Evolutionary conservation across 2,888 invertebrate species (phyloP).

Genomic region (Hirtodrosophila confusa): DNA sequence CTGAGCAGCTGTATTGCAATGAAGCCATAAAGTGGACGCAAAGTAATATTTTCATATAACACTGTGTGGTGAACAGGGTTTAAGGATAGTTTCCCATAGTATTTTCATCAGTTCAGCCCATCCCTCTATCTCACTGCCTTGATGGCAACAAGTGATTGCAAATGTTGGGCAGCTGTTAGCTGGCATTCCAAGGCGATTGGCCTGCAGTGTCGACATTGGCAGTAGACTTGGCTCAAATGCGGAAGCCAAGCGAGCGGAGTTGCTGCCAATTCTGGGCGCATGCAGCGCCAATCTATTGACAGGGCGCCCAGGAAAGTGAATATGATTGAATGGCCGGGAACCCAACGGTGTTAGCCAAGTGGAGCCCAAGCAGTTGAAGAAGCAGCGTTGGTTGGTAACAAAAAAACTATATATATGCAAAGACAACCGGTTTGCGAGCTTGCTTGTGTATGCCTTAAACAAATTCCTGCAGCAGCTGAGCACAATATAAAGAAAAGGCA

Average conservation of each 20-base stretch:
- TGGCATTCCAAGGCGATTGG: no score
- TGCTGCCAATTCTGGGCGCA: slow-evolving; percentile 8
- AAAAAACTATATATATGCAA: slow-evolving; percentile 26
- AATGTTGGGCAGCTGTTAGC: no score
- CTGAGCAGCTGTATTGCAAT: no score
- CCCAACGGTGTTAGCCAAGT: slow-evolving; percentile 1
- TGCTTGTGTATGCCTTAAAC: slow-evolving; percentile 36
- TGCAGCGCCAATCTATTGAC: slow-evolving; percentile 12
- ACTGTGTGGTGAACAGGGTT: no score
- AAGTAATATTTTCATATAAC: no score
- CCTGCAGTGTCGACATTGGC: no score
- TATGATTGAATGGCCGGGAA: slow-evolving; percentile 35
- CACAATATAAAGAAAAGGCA: slow-evolving; percentile 18
- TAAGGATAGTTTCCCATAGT: no score
- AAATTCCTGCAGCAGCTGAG: slow-evolving; percentile 48
- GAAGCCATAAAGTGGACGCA: no score
- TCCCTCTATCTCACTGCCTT: no score
- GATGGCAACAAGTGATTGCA: no score
- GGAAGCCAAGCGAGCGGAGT: neutral
- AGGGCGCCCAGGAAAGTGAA: slow-evolving; percentile 38
- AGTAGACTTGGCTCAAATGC: no score
- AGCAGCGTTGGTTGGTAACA: slow-evolving; percentile 2
- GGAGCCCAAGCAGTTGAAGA: slow-evolving; percentile 12
- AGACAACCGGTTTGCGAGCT: slow-evolving; percentile 49
- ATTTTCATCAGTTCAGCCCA: no score